These are phyloP conservation scores for Decapterus maruadsi DNA, from an alignment of 2,797 vertebrate species.

Conservation along the genomic window DNA sequence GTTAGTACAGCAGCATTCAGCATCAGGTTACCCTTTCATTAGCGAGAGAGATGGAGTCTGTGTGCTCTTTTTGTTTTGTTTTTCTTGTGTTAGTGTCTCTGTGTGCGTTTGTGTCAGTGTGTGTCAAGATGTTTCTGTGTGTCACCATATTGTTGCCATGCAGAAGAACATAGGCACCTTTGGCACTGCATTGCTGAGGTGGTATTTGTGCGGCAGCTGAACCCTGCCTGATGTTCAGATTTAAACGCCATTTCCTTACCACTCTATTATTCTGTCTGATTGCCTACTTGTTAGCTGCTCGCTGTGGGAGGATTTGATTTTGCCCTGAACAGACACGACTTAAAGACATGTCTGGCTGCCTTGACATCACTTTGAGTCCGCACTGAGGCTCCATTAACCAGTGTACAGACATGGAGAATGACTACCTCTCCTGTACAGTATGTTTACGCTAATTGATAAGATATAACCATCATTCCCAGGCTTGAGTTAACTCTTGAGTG, in stretches of 20 bases:
- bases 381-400: neutral
- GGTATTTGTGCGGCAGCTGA: neutral
- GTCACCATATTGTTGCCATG: slow-evolving; percentile 10
- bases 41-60: slow-evolving; percentile 8
- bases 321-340: slow-evolving; percentile 23
- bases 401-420: neutral
- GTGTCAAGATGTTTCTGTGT: neutral
- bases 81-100: neutral
- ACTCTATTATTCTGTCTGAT: slow-evolving; percentile 61
- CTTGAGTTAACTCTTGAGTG: neutral
- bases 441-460: neutral
- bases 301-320: slow-evolving; percentile 58
- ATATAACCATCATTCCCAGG: neutral
- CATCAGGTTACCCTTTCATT: slow-evolving; percentile 13
- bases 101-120: slow-evolving; percentile 5
- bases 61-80: slow-evolving; percentile 4
- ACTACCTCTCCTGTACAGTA: neutral
- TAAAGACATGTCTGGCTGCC: slow-evolving; percentile 27
- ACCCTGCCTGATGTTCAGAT: neutral
- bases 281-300: slow-evolving; percentile 48
- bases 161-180: slow-evolving; percentile 8
- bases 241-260: slow-evolving; percentile 55
- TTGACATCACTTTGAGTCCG: slow-evolving; percentile 29
- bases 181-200: neutral
- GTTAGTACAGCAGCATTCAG: slow-evolving; percentile 13